Evolutionary conservation across 2,113 vertebrate genomes (phyloP), one percentile per base, ranked within the genome.

Genomic region (Leptobrachium leishanense): DNA sequence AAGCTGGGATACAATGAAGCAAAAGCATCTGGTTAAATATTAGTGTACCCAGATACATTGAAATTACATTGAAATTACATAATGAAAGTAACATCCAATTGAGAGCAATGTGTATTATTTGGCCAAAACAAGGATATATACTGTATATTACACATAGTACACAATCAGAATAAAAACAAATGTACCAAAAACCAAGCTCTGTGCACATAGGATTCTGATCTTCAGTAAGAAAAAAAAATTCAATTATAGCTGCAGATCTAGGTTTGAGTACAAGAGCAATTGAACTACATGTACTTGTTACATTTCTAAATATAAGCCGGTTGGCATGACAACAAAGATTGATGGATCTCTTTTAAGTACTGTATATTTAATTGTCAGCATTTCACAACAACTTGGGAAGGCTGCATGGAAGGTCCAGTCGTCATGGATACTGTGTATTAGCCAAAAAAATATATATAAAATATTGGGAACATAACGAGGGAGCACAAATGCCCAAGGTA

Each of bases 301-400:
- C 88, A 89, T 92, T 92, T 93, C 93, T 94, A 94, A 94, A 94
- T 94, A 94, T 93, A 94, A 87, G 84, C 86, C 0, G 66, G 91
- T 94, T 91, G 90, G 89, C 92, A 94, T 90, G 92, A 90, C 93
- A 92, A 94, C 92, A 89, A 89, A 92, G 91, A 92, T 91, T 93
- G 92, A 91, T 90, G 90, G 91, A 89, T 92, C 85, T 89, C 90
- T 90, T 87, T 88, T 89, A 90, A 90, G 85, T 89, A 90, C 88
- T 89, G 88, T 89, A 90, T 90, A 89, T 90, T 90, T 92, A 93
- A 93, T 93, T 94, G 92, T 93, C 92, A 93, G 91, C 88, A 90
- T 90, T 91, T 93, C 90, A 86, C 89, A 91, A 89, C 85, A 86
- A 91, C 87, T 92, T 81, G 86, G 90, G 90, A 91, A 82, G 85